phyloP scores from a whole-genome alignment of 1,140 invertebrate genomes.

The Scaptodrosophila lebanonensis region DNA sequence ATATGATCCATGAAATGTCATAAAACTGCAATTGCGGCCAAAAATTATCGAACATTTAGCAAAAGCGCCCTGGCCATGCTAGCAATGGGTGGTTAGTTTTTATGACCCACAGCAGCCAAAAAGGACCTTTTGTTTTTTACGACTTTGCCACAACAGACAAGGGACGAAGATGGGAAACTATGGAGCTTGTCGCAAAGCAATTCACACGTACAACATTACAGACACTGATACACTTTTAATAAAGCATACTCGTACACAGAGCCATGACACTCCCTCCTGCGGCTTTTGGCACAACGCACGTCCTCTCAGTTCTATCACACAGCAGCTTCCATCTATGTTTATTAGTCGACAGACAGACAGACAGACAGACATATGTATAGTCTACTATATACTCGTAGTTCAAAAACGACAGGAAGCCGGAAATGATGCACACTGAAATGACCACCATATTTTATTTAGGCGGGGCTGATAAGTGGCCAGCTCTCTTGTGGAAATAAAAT shows the following conservation, averaged over 20 bases:
- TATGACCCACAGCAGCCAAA: slow-evolving; percentile 21
- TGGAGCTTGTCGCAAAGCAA: slow-evolving; percentile 24
- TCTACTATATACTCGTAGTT: no score
- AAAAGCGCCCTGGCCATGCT: slow-evolving; percentile 58
- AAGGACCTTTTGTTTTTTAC: slow-evolving; percentile 64
- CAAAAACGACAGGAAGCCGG: no score
- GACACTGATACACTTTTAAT: slow-evolving; percentile 55
- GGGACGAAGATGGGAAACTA: slow-evolving; percentile 6
- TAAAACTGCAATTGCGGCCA: slow-evolving; percentile 69
- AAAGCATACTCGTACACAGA: no score
- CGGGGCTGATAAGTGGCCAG: no score
- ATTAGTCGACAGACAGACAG: no score
- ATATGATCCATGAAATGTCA: slow-evolving; percentile 67
- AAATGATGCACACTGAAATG: no score
- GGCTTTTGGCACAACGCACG: slow-evolving; percentile 16
- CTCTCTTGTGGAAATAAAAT: no score
- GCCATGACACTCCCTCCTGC: no score
- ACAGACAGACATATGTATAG: no score
- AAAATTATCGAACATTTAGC: slow-evolving; percentile 73
- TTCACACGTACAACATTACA: slow-evolving; percentile 64
- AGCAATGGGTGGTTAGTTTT: slow-evolving; percentile 63
- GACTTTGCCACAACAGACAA: slow-evolving; percentile 44
- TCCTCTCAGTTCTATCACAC: no score
- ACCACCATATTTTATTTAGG: no score
- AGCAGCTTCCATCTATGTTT: no score